These are phyloP conservation scores for Phycodurus eques DNA, from an alignment of 2,113 vertebrate genomes.

Conservation along the genomic window DNA sequence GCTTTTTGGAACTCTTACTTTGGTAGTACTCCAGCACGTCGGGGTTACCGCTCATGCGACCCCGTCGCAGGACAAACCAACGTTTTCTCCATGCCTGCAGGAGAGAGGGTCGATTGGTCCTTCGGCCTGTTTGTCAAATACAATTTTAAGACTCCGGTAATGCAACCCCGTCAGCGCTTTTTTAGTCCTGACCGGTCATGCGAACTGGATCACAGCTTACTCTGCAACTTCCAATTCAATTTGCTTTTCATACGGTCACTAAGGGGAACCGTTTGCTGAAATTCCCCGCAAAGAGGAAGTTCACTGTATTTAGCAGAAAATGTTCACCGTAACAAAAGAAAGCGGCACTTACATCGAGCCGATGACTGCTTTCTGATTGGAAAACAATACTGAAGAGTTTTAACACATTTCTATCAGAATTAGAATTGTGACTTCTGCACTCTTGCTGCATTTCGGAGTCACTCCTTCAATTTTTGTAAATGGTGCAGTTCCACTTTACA, in stretches of 20 bases:
- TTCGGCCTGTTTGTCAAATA: background rate
- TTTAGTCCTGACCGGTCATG: slow-evolving; percentile 34
- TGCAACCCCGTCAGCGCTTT: background rate
- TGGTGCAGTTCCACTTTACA: background rate
- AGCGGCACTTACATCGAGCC: slow-evolving; percentile 36
- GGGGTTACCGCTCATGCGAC: slow-evolving; percentile 91
- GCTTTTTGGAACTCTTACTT: slow-evolving; percentile 86
- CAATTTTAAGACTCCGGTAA: background rate
- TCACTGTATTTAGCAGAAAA: slow-evolving; percentile 59
- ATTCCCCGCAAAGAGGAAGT: slow-evolving; percentile 85
- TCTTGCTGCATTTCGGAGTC: background rate
- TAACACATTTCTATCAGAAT: slow-evolving; percentile 1
- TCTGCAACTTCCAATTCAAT: slow-evolving; percentile 21
- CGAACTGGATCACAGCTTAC: slow-evolving; percentile 26
- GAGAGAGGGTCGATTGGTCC: slow-evolving; percentile 10
- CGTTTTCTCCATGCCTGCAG: slow-evolving; percentile 92
- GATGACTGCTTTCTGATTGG: slow-evolving; percentile 19
- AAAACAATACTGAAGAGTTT: slow-evolving; percentile 20
- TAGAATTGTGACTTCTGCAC: background rate
- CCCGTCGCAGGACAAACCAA: slow-evolving; percentile 93
- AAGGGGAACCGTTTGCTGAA: slow-evolving; percentile 66
- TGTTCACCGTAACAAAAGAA: slow-evolving; percentile 32
- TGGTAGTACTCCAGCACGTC: slow-evolving; percentile 96
- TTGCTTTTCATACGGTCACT: slow-evolving; percentile 53
- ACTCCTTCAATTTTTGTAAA: background rate